Conservation (phyloP, 2,888 invertebrate genomes). For the Cetonia aurata region DNA sequence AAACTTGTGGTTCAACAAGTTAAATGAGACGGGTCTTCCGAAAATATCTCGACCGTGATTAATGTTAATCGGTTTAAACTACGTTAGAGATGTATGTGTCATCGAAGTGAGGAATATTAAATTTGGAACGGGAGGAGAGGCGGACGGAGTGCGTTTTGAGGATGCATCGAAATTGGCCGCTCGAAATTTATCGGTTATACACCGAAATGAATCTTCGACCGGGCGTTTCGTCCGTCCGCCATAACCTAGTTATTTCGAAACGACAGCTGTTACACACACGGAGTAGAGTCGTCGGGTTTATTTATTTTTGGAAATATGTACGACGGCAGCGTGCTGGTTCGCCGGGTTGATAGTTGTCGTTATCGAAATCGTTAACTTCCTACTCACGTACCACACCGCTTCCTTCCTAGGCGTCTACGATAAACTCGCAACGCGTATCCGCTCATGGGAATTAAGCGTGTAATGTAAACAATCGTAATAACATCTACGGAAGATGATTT, state of each 20-base stretch:
- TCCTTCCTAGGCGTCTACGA: slow-evolving; percentile 47
- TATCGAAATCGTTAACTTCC: slow-evolving; percentile 50
- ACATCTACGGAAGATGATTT: neutral
- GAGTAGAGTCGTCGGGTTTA: slow-evolving; percentile 22
- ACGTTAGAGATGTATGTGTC: slow-evolving; percentile 17
- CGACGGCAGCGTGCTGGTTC: slow-evolving; percentile 22
- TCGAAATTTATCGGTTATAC: slow-evolving; percentile 24
- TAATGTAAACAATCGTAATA: slow-evolving; percentile 22
- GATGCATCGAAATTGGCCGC: slow-evolving; percentile 17
- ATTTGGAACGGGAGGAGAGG: slow-evolving; percentile 1
- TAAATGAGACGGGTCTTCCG: slow-evolving; percentile 32
- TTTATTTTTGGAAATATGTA: slow-evolving; percentile 37
- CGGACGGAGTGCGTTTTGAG: slow-evolving; percentile 3
- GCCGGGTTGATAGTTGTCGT: slow-evolving; percentile 46
- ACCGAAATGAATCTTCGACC: slow-evolving; percentile 32
- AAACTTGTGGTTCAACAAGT: slow-evolving; percentile 40
- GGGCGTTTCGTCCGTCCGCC: slow-evolving; percentile 12
- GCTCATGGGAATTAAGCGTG: slow-evolving; percentile 42
- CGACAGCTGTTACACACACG: slow-evolving; percentile 39
- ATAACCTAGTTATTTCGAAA: slow-evolving; percentile 37
- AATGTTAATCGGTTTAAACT: slow-evolving; percentile 40
- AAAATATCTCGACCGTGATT: slow-evolving; percentile 32
- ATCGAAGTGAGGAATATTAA: slow-evolving; percentile 8
- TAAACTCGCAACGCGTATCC: slow-evolving; percentile 49
- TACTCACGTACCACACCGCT: slow-evolving; percentile 50